Conservation (phyloP, 2,113 vertebrate species). For the Colaptes auratus region DNA sequence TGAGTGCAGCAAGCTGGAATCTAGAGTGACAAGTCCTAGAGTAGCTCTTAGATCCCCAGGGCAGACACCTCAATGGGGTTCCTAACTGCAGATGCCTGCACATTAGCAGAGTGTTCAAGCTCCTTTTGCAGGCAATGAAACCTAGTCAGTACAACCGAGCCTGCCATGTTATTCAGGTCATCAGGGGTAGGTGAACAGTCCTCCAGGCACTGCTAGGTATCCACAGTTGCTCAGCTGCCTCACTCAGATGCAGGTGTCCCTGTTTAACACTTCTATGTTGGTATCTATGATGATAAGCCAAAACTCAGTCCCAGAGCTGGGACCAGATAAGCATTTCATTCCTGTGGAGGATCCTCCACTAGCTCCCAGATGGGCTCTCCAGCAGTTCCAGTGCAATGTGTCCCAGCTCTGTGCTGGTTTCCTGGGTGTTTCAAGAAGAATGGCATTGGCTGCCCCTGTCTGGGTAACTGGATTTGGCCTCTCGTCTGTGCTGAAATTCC, state of each 20-base stretch:
- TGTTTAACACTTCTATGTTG: neutral
- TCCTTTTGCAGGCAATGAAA: neutral
- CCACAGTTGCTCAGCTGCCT: neutral
- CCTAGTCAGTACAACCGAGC: neutral
- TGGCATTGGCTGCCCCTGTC: neutral
- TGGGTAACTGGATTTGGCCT: neutral
- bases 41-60: neutral
- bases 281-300: neutral
- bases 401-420: neutral
- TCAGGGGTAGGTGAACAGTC: neutral
- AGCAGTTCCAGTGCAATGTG: neutral
- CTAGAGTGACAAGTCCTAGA: neutral
- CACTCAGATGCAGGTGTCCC: neutral
- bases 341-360: neutral
- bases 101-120: neutral
- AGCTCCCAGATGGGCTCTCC: rapidly evolving
- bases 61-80: rapidly evolving
- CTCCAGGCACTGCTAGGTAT: neutral
- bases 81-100: neutral
- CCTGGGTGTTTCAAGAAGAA: neutral
- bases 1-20: neutral
- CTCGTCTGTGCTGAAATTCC: neutral
- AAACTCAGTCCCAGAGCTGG: neutral
- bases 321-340: rapidly evolving
- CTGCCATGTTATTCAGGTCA: neutral